phyloP scores from a whole-genome alignment of 2,113 vertebrate genomes.

The Tragelaphus imberbis region DNA sequence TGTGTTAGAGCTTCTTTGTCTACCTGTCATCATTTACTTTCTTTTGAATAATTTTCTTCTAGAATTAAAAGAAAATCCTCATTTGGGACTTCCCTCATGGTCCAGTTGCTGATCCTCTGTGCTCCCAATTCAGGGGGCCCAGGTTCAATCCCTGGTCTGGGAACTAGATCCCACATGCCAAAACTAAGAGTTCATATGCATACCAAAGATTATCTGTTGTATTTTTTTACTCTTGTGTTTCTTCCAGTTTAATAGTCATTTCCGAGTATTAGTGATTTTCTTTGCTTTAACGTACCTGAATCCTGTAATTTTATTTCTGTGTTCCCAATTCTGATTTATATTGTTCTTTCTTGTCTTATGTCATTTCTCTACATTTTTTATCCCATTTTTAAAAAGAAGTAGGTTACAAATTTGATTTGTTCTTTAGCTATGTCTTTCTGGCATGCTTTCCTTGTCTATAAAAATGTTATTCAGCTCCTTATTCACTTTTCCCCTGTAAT shows the following conservation, averaged over 20 bases:
- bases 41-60: not conserved
- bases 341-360: not conserved
- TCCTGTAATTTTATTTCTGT: not conserved
- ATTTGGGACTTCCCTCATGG: not conserved
- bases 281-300: not conserved
- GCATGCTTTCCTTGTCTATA: not conserved
- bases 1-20: not conserved
- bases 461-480: not conserved
- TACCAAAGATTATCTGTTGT: not conserved
- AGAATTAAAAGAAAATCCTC: not conserved
- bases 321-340: not conserved
- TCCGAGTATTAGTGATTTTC: not conserved
- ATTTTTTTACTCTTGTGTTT: not conserved
- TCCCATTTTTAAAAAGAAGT: not conserved
- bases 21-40: not conserved
- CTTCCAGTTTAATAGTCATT: not conserved
- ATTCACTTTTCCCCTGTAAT: not conserved
- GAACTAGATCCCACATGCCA: not conserved
- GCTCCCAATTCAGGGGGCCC: not conserved
- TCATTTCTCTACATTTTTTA: not conserved
- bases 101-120: not conserved
- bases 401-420: not conserved
- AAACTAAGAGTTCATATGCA: not conserved
- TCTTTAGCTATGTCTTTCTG: not conserved
- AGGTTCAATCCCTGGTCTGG: not conserved